Percentiles rank a stretch among this genome's conserved stretches.
Evolutionary conservation across 1,140 invertebrate genomes (phyloP).

Genomic region (Bombus polaris): DNA sequence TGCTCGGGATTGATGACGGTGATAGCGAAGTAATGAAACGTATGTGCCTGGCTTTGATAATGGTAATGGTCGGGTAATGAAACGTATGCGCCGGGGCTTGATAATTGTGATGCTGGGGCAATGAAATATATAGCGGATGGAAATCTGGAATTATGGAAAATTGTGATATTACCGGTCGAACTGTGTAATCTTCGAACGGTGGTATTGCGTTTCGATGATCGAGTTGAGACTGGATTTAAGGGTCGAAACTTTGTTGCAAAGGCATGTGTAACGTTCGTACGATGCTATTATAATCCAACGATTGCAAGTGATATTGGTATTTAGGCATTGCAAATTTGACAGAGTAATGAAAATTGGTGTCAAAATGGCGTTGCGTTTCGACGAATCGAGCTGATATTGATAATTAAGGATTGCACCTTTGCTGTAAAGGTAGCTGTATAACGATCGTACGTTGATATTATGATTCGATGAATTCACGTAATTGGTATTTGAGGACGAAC

Average conservation of each 20-base stretch:
- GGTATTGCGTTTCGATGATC: background rate
- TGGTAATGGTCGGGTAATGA: background rate
- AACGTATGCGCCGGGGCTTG: background rate
- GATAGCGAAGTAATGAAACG: background rate
- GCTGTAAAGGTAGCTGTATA: background rate
- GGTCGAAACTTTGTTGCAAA: background rate
- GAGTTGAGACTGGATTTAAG: background rate
- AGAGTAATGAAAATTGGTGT: background rate
- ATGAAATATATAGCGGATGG: background rate
- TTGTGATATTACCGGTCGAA: background rate
- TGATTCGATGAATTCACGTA: too few species aligned
- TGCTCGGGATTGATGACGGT: background rate
- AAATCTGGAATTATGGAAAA: constrained; percentile 18
- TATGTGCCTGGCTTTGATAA: background rate
- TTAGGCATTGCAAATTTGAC: background rate
- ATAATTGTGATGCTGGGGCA: background rate
- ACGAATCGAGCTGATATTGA: background rate
- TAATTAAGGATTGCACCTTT: background rate
- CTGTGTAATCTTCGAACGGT: background rate
- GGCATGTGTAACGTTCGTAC: background rate
- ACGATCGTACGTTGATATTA: too few species aligned
- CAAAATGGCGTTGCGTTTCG: background rate
- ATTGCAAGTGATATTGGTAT: background rate
- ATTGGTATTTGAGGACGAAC: background rate
- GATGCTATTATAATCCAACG: too few species aligned